These are phyloP conservation scores for Odontamblyopus lacepedii DNA, from an alignment of 2,797 vertebrate genomes.

Conservation along the genomic window DNA sequence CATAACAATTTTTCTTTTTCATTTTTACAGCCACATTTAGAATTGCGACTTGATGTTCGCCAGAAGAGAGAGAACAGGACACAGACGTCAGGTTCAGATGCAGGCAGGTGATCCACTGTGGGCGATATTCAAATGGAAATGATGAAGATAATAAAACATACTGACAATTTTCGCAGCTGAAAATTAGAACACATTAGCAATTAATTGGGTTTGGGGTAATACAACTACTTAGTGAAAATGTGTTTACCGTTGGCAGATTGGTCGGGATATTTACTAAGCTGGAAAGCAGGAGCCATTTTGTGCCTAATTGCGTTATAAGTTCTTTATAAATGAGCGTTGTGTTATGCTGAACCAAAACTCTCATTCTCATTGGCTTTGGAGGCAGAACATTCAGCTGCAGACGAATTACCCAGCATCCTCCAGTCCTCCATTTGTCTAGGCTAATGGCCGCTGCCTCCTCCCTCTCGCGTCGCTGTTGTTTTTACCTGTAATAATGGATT, in stretches of 20 bases:
- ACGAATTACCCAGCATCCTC: slow-evolving; percentile 56
- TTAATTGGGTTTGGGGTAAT: background rate
- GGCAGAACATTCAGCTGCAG: slow-evolving; percentile 46
- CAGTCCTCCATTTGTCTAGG: slow-evolving; percentile 65
- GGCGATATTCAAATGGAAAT: background rate
- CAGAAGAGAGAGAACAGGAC: background rate
- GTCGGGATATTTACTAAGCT: slow-evolving; percentile 6
- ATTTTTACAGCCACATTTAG: no score
- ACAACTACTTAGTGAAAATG: slow-evolving; percentile 6
- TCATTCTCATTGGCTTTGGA: slow-evolving; percentile 31
- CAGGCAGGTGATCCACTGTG: background rate
- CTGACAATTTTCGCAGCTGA: slow-evolving; percentile 3
- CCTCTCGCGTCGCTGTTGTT: slow-evolving; percentile 67
- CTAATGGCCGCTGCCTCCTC: slow-evolving; percentile 68
- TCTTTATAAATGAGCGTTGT: slow-evolving; percentile 8
- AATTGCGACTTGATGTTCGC: background rate
- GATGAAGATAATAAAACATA: background rate
- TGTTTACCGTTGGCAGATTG: background rate
- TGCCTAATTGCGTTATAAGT: slow-evolving; percentile 24
- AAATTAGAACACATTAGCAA: slow-evolving; percentile 2
- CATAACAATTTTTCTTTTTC: no score
- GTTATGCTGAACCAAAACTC: slow-evolving; percentile 21
- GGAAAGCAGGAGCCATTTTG: background rate
- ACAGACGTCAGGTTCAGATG: background rate
- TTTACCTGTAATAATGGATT: slow-evolving; percentile 73